Percentiles rank a stretch among this genome's conserved stretches.
phyloP scores from a whole-genome alignment of 2,888 invertebrate genomes.

The Polyommatus iphigenia region DNA sequence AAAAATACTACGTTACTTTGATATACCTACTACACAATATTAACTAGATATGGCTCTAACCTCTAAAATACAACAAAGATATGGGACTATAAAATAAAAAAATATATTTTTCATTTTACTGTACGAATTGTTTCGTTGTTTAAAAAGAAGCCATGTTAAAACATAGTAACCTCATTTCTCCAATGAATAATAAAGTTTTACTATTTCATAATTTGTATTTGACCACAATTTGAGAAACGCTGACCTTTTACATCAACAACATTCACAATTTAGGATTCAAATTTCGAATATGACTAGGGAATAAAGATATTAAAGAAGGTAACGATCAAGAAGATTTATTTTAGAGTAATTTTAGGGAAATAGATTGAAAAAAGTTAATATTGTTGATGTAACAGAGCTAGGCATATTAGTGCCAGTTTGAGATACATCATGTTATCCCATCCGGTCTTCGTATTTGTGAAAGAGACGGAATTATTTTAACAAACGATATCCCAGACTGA shows the following conservation, averaged over 20 bases:
- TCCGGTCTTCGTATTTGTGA: background rate
- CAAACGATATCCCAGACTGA: background rate
- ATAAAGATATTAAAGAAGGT: background rate
- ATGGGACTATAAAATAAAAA: background rate
- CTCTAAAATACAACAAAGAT: background rate
- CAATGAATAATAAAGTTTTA: background rate
- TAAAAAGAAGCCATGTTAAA: background rate
- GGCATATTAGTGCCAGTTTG: background rate
- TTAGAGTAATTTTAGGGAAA: background rate
- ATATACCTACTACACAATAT: conserved; percentile 4
- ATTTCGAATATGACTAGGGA: conserved; percentile 12
- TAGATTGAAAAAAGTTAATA: conserved; percentile 6
- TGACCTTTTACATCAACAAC: conserved; percentile 26
- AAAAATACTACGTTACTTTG: background rate
- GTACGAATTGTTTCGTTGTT: background rate
- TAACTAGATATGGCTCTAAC: background rate
- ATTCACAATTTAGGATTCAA: conserved; percentile 5
- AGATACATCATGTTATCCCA: background rate
- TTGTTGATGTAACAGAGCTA: conserved; percentile 30
- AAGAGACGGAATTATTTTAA: background rate
- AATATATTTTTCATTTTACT: background rate
- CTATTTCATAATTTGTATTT: background rate
- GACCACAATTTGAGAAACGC: conserved; percentile 11
- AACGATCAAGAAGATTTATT: background rate
- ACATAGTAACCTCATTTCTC: background rate